Conservation (phyloP, 2,888 invertebrate genomes). For the Epistrophella euchroma region DNA sequence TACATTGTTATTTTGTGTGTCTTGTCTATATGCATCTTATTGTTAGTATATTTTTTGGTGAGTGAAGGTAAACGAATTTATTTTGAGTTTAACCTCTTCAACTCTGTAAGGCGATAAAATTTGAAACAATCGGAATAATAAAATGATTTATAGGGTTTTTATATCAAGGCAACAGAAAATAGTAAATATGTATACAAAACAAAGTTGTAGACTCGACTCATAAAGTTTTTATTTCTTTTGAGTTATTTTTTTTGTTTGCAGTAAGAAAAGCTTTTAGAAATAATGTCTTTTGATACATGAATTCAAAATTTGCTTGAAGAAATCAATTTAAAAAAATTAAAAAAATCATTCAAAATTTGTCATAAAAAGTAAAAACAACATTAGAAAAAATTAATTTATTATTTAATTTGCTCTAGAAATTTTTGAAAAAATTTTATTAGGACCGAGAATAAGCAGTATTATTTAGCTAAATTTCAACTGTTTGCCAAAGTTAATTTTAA, state of each 20-base stretch:
- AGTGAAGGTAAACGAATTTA: neutral
- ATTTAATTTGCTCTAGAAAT: no score
- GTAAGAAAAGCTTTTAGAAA: neutral
- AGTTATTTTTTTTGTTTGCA: neutral
- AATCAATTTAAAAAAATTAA: neutral
- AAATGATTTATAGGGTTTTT: conserved; percentile 12
- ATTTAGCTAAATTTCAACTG: no score
- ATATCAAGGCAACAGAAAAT: neutral
- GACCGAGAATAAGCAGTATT: no score
- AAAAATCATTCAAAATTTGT: no score
- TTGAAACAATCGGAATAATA: conserved; percentile 4
- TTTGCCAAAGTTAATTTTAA: no score
- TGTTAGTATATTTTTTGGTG: neutral
- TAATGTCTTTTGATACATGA: neutral
- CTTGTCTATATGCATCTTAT: neutral
- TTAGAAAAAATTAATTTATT: no score
- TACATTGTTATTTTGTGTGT: conserved; percentile 9
- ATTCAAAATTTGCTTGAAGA: neutral
- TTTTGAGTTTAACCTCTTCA: conserved; percentile 26
- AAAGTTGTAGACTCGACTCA: neutral
- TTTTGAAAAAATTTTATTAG: no score
- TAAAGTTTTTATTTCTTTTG: conserved; percentile 3
- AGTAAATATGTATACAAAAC: neutral
- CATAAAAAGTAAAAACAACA: no score
- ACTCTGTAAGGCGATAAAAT: conserved; percentile 5